Percentiles rank a stretch among this genome's conserved stretches.
Conservation (phyloP, 2,888 invertebrate genomes). For the Blomia tropicalis region DNA sequence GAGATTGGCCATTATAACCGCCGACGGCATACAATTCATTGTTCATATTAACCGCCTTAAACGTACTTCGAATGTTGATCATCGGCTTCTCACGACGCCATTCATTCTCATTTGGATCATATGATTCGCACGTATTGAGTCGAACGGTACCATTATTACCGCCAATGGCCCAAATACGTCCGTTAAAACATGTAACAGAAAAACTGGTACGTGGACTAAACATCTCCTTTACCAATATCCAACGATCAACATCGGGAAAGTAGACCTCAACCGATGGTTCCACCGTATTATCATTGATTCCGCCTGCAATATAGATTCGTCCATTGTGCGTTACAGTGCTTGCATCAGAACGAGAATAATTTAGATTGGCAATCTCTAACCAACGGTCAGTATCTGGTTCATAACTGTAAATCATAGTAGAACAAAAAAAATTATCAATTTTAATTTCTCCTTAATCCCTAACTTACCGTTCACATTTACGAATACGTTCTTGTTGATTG, state of each 20-base stretch:
- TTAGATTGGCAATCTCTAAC: conserved; percentile 40
- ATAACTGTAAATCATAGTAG: conserved; percentile 30
- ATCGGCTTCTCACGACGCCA: conserved; percentile 57
- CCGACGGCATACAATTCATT: conserved; percentile 64
- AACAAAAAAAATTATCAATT: not conserved
- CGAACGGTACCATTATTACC: conserved; percentile 59
- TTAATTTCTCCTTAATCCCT: not conserved
- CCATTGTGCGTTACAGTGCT: conserved; percentile 51
- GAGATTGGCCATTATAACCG: conserved; percentile 55
- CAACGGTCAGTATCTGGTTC: conserved; percentile 36
- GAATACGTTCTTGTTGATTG: conserved; percentile 36
- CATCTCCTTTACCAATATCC: conserved; percentile 50
- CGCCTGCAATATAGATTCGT: conserved; percentile 59
- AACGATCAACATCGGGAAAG: conserved; percentile 51
- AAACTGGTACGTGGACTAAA: conserved; percentile 56
- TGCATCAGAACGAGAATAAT: conserved; percentile 53
- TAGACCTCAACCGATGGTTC: conserved; percentile 58
- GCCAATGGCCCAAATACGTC: conserved; percentile 56
- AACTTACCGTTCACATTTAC: conserved; percentile 33
- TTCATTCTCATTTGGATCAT: conserved; percentile 30
- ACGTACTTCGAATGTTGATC: conserved; percentile 62
- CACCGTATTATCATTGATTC: conserved; percentile 61
- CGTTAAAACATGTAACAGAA: conserved; percentile 50
- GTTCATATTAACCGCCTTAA: conserved; percentile 52
- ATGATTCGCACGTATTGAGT: conserved; percentile 31